A percentile compares a stretch with the other conserved stretches of the same genome.
These are phyloP conservation scores for Sisyra terminalis DNA, from an alignment of 2,888 invertebrate genomes.

Conservation along the genomic window DNA sequence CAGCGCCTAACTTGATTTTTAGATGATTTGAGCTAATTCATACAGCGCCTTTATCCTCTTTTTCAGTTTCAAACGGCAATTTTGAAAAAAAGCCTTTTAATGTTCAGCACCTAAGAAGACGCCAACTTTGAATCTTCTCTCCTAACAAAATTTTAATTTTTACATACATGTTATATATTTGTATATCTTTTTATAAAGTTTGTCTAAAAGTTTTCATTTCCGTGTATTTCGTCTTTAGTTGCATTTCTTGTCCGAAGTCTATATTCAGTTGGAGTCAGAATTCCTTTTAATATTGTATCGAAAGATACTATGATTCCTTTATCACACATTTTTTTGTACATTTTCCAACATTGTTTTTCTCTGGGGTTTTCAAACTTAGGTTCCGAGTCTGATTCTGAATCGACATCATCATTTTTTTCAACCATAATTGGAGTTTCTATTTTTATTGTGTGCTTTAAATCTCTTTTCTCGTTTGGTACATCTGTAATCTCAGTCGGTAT, in stretches of 20 bases:
- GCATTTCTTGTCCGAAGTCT: conserved; percentile 35
- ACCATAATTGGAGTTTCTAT: background rate
- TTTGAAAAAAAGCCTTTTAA: too few species aligned
- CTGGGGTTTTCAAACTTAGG: conserved; percentile 19
- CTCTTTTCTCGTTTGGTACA: background rate
- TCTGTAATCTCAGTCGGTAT: background rate
- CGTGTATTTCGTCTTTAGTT: background rate
- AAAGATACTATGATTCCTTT: conserved; percentile 50
- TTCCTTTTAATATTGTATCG: conserved; percentile 50
- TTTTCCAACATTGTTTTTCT: conserved; percentile 43
- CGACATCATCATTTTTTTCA: background rate
- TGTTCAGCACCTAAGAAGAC: too few species aligned
- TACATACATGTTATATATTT: too few species aligned
- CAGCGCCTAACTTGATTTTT: too few species aligned
- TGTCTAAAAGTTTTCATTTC: too few species aligned
- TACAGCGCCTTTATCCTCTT: too few species aligned
- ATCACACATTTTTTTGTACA: conserved; percentile 48
- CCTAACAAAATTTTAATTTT: too few species aligned
- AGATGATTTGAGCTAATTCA: too few species aligned
- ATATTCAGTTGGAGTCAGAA: conserved; percentile 56
- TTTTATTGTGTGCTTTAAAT: background rate
- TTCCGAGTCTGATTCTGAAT: conserved; percentile 9
- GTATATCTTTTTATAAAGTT: too few species aligned
- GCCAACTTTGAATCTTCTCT: too few species aligned
- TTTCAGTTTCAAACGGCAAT: too few species aligned